A percentile compares a stretch with the other conserved stretches of the same genome.
Evolutionary conservation across 2,113 vertebrate species (phyloP).

Genomic region (Vicugna pacos): DNA sequence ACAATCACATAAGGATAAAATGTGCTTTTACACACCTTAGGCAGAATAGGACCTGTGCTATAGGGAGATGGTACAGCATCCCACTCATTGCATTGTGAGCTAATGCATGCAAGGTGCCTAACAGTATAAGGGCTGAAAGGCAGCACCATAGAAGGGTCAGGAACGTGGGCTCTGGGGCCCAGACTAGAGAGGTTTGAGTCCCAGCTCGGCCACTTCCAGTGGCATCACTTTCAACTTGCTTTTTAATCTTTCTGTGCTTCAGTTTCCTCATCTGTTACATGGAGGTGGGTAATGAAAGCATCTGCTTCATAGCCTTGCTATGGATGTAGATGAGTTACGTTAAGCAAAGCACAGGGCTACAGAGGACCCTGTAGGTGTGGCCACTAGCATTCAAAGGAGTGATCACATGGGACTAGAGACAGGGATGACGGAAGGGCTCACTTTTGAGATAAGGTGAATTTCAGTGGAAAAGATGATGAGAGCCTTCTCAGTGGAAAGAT

Average conservation of each 20-base stretch:
- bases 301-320: neutral
- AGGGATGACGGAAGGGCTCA: neutral
- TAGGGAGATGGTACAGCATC: neutral
- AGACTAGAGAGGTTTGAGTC: neutral
- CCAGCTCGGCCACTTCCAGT: neutral
- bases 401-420: neutral
- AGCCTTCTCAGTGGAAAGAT: neutral
- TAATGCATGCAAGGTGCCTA: neutral
- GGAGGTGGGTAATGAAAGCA: neutral
- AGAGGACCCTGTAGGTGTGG: neutral
- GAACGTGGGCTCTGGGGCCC: neutral
- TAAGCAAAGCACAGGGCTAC: neutral
- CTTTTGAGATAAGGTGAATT: neutral
- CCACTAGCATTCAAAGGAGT: neutral
- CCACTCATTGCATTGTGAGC: neutral
- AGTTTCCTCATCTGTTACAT: neutral
- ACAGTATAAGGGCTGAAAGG: neutral
- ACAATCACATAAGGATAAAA: neutral
- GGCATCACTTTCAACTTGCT: neutral
- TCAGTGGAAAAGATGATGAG: neutral
- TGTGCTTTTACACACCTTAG: neutral
- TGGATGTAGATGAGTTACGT: neutral
- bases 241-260: neutral
- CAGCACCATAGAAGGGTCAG: neutral
- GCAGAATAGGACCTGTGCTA: neutral